phyloP scores from a whole-genome alignment of 2,888 invertebrate species.

The Pyrrhia umbra region DNA sequence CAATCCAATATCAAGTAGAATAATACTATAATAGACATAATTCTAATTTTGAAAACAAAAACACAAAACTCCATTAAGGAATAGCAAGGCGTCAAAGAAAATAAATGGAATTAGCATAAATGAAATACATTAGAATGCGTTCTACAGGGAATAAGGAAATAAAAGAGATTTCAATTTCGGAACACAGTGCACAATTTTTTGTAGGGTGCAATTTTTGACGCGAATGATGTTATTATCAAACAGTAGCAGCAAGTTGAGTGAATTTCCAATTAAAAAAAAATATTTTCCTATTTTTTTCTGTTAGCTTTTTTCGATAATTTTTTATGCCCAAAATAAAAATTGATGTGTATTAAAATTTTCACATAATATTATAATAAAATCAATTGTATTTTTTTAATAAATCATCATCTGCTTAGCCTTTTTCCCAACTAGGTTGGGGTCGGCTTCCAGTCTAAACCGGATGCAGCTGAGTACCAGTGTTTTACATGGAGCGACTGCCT shows the following conservation, averaged over 20 bases:
- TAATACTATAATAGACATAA: too few species aligned
- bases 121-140: conserved; percentile 70
- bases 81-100: conserved; percentile 57
- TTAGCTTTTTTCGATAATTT: too few species aligned
- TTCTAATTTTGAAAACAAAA: conserved; percentile 46
- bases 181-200: conserved; percentile 26
- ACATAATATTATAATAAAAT: too few species aligned
- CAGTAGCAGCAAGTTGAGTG: not conserved
- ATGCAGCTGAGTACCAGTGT: too few species aligned
- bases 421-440: too few species aligned
- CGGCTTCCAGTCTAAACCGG: too few species aligned
- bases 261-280: not conserved
- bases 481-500: too few species aligned
- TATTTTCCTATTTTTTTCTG: too few species aligned
- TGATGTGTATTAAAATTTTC: too few species aligned
- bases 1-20: not conserved
- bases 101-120: conserved; percentile 74
- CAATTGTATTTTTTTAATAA: too few species aligned
- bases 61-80: conserved; percentile 62
- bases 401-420: too few species aligned
- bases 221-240: conserved; percentile 8
- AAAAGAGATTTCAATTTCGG: conserved; percentile 46
- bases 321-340: too few species aligned
- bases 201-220: conserved; percentile 32
- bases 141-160: conserved; percentile 66